A percentile compares a stretch with the other conserved stretches of the same genome.
These are phyloP conservation scores for Philantomba maxwellii DNA, from an alignment of 2,113 vertebrate species.

Conservation along the genomic window DNA sequence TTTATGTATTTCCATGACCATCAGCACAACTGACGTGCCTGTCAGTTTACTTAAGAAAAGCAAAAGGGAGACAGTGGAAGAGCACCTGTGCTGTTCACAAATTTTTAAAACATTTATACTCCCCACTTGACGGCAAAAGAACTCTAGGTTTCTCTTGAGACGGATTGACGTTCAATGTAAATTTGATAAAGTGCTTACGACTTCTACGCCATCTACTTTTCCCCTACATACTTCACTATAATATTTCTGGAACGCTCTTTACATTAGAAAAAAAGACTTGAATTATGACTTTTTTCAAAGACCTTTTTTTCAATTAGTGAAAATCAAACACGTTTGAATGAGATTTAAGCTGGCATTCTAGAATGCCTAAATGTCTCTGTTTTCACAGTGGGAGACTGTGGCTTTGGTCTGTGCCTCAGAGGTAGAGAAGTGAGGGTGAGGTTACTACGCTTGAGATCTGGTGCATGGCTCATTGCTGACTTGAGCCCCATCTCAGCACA, in stretches of 20 bases:
- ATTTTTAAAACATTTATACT: background rate
- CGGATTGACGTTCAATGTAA: background rate
- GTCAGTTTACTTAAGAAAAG: conserved; percentile 36
- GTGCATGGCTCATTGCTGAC: background rate
- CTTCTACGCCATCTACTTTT: background rate
- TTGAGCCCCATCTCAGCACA: background rate
- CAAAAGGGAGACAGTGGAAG: conserved; percentile 55
- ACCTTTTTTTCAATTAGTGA: background rate
- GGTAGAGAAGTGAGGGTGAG: background rate
- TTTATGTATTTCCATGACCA: background rate
- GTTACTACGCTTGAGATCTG: rapidly evolving
- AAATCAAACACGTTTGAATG: background rate
- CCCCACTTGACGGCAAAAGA: background rate
- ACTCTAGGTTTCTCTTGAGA: background rate
- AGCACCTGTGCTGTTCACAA: background rate
- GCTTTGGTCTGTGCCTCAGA: background rate
- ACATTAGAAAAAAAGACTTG: conserved; percentile 23
- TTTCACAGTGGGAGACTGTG: background rate
- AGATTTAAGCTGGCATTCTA: background rate
- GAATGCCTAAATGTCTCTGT: background rate
- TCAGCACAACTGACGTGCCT: background rate
- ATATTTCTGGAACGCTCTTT: background rate
- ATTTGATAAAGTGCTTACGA: background rate
- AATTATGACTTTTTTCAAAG: conserved; percentile 23
- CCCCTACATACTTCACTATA: background rate